Evolutionary conservation across 2,888 invertebrate genomes (phyloP).

Genomic region (Tipula helvola): DNA sequence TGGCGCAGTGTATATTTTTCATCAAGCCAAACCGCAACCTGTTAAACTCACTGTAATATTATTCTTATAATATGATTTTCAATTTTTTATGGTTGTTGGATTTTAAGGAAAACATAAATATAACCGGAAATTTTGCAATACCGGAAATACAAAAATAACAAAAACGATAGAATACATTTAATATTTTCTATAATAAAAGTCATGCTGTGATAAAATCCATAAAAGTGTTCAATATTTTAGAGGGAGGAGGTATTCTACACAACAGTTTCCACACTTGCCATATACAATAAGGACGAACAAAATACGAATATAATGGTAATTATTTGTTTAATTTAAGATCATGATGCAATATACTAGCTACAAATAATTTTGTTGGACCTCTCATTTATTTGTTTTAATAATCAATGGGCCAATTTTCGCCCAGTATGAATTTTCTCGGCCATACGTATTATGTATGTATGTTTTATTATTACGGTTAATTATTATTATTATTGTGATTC

Average conservation of each 20-base stretch:
- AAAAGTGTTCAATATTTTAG: neutral
- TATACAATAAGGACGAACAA: neutral
- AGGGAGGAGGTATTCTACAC: neutral
- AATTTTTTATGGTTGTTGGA: neutral
- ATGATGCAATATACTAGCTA: neutral
- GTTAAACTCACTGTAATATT: neutral
- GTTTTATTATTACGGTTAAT: neutral
- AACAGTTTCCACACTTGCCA: neutral
- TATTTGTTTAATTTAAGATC: neutral
- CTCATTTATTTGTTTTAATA: neutral
- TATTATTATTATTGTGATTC: neutral
- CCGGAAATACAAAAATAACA: neutral
- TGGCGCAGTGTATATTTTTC: neutral
- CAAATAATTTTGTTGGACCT: neutral
- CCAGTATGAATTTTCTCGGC: neutral
- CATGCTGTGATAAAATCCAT: neutral
- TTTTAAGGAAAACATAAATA: neutral
- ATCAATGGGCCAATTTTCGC: neutral
- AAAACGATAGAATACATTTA: neutral
- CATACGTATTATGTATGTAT: neutral
- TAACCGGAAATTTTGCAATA: neutral
- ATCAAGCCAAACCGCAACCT: neutral
- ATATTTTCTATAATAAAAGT: neutral
- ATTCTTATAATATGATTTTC: neutral
- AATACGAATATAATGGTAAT: neutral